A percentile compares a stretch with the other conserved stretches of the same genome.
Conservation (phyloP, 1,140 invertebrate species). For the Bombus pyrosoma region DNA sequence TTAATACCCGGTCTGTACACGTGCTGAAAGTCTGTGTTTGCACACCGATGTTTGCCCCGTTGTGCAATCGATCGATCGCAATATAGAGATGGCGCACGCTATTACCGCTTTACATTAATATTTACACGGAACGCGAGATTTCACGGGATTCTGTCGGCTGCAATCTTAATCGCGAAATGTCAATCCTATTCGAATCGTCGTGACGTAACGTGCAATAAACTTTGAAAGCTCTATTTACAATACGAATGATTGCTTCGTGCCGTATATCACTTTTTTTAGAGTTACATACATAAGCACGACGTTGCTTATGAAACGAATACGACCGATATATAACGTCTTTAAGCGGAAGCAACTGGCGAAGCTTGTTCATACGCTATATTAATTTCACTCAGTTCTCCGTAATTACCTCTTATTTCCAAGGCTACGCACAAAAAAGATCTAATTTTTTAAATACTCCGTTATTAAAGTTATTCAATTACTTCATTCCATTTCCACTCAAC, state of each 20-base stretch:
- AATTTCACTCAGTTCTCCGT: neutral
- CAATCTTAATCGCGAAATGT: slow-evolving; percentile 9
- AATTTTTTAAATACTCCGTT: too few species aligned
- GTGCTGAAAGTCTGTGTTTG: slow-evolving; percentile 45
- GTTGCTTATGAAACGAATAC: too few species aligned
- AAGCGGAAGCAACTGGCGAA: too few species aligned
- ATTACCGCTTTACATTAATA: slow-evolving; percentile 51
- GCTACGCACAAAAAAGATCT: neutral
- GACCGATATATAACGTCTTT: too few species aligned
- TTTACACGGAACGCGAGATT: slow-evolving; percentile 44
- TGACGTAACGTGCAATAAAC: neutral
- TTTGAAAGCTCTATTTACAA: neutral
- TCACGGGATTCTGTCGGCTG: slow-evolving; percentile 16
- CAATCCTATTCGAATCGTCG: neutral
- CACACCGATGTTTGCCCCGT: slow-evolving; percentile 40
- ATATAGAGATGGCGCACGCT: slow-evolving; percentile 39
- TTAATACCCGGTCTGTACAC: slow-evolving; percentile 31
- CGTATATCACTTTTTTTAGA: neutral
- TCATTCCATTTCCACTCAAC: neutral
- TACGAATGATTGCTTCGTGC: neutral
- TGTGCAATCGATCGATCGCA: slow-evolving; percentile 46
- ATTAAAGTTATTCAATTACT: neutral
- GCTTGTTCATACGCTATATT: neutral
- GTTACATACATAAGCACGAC: too few species aligned
- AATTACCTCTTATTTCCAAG: neutral